Base-by-base conservation (phyloP, 2,888 invertebrate genomes). In the Linnaemya tessellans region DNA sequence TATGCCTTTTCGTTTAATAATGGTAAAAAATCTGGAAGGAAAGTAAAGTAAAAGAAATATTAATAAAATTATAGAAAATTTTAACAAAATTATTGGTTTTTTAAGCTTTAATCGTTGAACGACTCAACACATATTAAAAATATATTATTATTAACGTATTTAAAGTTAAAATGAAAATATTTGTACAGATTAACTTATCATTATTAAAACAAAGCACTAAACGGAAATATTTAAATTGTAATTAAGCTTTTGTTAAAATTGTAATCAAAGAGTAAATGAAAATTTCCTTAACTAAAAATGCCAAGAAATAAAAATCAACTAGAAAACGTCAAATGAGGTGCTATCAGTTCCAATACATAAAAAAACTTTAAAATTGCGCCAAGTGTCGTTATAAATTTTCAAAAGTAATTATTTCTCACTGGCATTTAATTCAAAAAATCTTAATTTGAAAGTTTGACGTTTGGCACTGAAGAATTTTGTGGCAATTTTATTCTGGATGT, bases 21-120 rank as follows among this genome's bases (percentile, higher is more conserved):
- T 74, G 7, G 8, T 25, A 25, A 58, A 43, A n/a, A 41, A 58
- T 43, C 54, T 30, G 30, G n/a, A 30, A 22, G 0, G 49, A 18
- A 18, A 79, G 20, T 43, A 56, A 68, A 56, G 11, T 18, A 3
- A 79, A 75, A 30, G 64, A 56, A 38, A 71, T 51, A 60, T n/a
- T 70, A 30, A 71, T 56, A 3, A 65, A 43, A 56, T 20, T 18
- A 67, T 22, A 65, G 8, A 51, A 38, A 78, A 73, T 20, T 38
- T 41, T 10, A 73, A 13, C 41, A 35, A 20, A 62, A 49, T 84
- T 84, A 84, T 77, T 84, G 83, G 85, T 84, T 86, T 78, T 84
- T 86, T 87, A 89, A 90, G 91, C 90, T 90, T 91, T 90, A 90
- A 90, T 88, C 89, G 90, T 90, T 88, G 90, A 90, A 90, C 90